These are phyloP conservation scores for Brachypodius melanocephalos DNA, from an alignment of 2,113 vertebrate genomes.

Conservation along the genomic window DNA sequence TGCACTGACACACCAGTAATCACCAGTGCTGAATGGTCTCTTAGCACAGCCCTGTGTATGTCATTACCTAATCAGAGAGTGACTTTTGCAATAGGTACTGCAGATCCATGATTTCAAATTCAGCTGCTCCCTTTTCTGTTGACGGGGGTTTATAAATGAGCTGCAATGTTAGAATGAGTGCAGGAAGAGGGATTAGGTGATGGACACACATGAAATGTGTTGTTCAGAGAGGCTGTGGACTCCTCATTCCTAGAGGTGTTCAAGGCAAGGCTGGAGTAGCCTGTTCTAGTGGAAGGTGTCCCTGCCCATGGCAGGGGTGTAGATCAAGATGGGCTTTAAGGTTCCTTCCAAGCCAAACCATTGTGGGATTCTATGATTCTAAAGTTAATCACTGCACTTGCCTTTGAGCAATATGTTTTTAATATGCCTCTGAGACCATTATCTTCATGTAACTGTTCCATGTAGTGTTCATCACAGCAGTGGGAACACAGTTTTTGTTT, in stretches of 20 bases:
- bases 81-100: background rate
- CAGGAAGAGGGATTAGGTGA: background rate
- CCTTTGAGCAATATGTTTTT: background rate
- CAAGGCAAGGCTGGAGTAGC: background rate
- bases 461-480: background rate
- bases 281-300: background rate
- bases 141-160: background rate
- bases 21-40: background rate
- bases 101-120: background rate
- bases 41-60: background rate
- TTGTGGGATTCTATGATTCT: background rate
- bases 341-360: background rate
- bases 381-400: background rate
- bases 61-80: background rate
- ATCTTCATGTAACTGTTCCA: background rate
- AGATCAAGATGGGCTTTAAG: background rate
- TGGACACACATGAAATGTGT: background rate
- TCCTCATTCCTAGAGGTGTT: background rate
- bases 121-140: background rate
- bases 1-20: background rate
- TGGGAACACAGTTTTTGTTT: background rate
- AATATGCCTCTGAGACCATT: background rate
- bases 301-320: background rate
- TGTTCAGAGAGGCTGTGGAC: background rate
- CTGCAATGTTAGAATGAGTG: background rate